These are phyloP conservation scores for Microctonus brassicae DNA, from an alignment of 2,888 invertebrate species.

Conservation along the genomic window DNA sequence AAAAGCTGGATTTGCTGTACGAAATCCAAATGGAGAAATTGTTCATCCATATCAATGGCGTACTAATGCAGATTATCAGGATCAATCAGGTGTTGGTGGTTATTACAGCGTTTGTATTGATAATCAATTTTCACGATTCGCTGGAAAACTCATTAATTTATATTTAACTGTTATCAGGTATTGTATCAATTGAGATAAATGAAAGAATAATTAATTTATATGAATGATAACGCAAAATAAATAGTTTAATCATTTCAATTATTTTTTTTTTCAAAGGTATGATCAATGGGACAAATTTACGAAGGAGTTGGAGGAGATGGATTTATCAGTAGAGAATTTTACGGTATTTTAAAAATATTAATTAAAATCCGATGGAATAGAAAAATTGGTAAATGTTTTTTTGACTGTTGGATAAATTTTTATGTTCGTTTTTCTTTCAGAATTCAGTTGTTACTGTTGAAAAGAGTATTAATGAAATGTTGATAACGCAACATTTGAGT, in stretches of 20 bases:
- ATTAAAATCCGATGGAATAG: not conserved
- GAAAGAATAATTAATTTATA: not conserved
- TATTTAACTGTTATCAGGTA: conserved; percentile 89
- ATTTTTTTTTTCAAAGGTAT: conserved; percentile 72
- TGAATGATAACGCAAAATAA: not conserved
- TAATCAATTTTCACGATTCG: conserved; percentile 93
- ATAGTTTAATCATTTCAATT: not conserved
- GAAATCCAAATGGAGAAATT: conserved; percentile 86
- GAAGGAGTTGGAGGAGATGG: conserved; percentile 88
- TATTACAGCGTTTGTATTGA: conserved; percentile 93
- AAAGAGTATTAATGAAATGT: conserved; percentile 86
- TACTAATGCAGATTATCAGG: conserved; percentile 90
- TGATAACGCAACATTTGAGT: conserved; percentile 86
- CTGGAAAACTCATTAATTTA: conserved; percentile 89
- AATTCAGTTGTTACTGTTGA: conserved; percentile 82
- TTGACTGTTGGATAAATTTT: not conserved
- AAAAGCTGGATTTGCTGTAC: conserved; percentile 92
- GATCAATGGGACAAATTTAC: conserved; percentile 95
- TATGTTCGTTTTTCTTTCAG: too few relatives aligned
- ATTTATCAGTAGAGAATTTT: conserved; percentile 91
- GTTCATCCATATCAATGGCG: conserved; percentile 94
- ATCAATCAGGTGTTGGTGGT: conserved; percentile 83
- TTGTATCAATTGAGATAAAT: conserved; percentile 21
- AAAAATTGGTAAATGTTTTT: not conserved
- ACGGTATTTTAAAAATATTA: conserved; percentile 76